Conservation (phyloP, 2,113 vertebrate species). For the Oenanthe oenanthe region DNA sequence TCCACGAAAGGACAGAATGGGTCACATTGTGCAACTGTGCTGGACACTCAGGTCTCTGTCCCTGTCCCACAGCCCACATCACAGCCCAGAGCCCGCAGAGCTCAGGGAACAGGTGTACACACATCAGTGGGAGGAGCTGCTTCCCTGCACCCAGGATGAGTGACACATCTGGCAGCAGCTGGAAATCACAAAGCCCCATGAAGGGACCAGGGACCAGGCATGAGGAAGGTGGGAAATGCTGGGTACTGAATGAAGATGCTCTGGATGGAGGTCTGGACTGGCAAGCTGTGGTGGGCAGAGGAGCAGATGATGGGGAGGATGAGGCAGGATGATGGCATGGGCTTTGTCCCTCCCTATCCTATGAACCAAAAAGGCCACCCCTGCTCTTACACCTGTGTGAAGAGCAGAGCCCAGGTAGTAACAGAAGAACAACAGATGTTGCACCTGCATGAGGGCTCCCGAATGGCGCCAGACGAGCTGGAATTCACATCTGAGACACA, state of each 20-base stretch:
- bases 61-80: background rate
- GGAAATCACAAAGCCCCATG: fast-evolving
- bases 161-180: conserved; percentile 7
- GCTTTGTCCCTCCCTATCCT: background rate
- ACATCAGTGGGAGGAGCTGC: background rate
- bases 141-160: background rate
- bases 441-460: conserved; percentile 27
- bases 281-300: background rate
- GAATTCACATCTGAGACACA: conserved; percentile 10
- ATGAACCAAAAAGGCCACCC: background rate
- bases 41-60: background rate
- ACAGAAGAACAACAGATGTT: conserved; percentile 32
- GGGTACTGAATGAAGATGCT: background rate
- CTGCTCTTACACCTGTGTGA: background rate
- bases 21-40: background rate
- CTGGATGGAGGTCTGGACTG: background rate
- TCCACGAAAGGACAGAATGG: background rate
- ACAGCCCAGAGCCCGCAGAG: fast-evolving
- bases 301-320: background rate
- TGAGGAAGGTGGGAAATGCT: background rate
- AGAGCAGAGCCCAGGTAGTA: conserved; percentile 26
- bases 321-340: background rate
- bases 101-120: background rate
- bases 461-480: background rate
- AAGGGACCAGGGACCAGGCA: background rate